Base-by-base conservation (phyloP, 92 coral and sea anemone genomes). In the Zoanthus sansibaricus region DNA sequence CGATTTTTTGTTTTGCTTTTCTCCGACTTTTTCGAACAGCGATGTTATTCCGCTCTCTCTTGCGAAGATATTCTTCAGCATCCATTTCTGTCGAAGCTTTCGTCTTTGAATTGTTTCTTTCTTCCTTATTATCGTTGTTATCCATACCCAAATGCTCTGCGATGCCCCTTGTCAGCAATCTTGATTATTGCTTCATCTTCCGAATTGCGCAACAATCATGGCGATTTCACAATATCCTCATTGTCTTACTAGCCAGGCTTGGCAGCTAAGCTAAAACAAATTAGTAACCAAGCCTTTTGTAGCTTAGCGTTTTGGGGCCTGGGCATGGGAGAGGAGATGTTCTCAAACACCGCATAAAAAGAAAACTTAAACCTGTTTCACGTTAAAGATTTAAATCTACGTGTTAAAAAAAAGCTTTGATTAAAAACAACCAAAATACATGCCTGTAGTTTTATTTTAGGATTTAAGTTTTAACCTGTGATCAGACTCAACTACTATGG, bases 1-100 rank as follows among this genome's bases (percentile, higher is more conserved):
- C 98, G 87, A 97, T 97, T 77, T 92, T 91, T 82, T 92, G 94
- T 78, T 95, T 97, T 9, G 99, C 98, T 76, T 97, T 97, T 84
- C 91, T 96, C 21, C 99, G 98, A 89, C 99, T 97, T 83, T 97
- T 97, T 54, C 99, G 91, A 15, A 97, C 99, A 61, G 99, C 99
- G 54, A 93, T 90, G 83, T 97, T 97, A 56, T 97, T 97, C 76
- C 99, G 87, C 77, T 94, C 98, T 67, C 99, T 86, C 87, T 97
- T 97, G 62, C 87, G 90, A 12, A 83, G 70, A 70, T 97, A 97
- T 80, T 95, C 98, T 3, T 88, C 94, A 20, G 75, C 9, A 10
- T 80, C 75, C 32, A 45, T 5, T 8, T 33, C 58, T 10, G 74
- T 5, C 7, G 75, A 37, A 25, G 12, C 46, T 14, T 80, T 62